Evolutionary conservation across 1,140 invertebrate genomes (phyloP), one percentile per base, ranked within the genome.

Genomic region (Stenopsyche tienmushanensis): DNA sequence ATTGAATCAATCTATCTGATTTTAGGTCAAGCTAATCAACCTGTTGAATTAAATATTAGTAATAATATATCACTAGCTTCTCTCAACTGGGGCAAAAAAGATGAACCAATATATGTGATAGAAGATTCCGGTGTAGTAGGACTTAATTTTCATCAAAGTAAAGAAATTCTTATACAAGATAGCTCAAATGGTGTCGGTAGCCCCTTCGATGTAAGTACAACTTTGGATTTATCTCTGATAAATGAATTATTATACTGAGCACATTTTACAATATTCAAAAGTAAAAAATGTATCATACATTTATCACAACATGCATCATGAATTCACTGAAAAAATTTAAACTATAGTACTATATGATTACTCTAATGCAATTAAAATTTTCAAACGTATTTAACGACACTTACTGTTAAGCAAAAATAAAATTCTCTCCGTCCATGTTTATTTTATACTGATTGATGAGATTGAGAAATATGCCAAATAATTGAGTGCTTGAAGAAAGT

Each of bases 71-170:
- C 89, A 70, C 82, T 91, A 71, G 88, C 90, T 67, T 86, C 89
- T 67, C 83, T 92, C 74, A 86, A 91, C 74, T 91, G 89, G 82
- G 84, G 85, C 60, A 91, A 91, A 74, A 90, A 90, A 72, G 88
- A 90, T 71, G 89, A 91, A 69, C 88, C 90, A 7, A 88, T 92
- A 2, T 92, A 90, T 73, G 87, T 89, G 21, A 90, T 89, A 7
- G 90, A 93, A 68, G 91, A 93, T 73, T 90, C 90, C 45, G 88
- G 90, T 55, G 90, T 93, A 0, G 86, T 93, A 15, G 91, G 91
- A 0, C 83, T 94, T 1, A 92, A 92, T 77, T 94, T 93, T 82
- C 89, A 92, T 76, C 91, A 93, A 78, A 92, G 90, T 76, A 93
- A 93, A 84, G 91, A 93, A 79, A 84, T 91, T 71, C 83, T 92